phyloP scores from a whole-genome alignment of 2,113 vertebrate species.

The Hystrix brachyura region DNA sequence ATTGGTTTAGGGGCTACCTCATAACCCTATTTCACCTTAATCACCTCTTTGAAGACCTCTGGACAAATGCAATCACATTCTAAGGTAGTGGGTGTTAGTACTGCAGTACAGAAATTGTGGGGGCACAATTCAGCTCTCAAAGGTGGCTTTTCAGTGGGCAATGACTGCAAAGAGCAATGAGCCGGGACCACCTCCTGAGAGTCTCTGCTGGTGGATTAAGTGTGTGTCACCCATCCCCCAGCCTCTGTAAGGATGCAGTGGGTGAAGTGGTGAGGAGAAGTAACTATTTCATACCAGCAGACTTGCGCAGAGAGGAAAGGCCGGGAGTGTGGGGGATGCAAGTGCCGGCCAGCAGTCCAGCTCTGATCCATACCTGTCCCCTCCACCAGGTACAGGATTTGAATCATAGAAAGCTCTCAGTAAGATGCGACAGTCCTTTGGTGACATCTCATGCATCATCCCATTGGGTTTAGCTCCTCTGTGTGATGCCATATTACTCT shows the following conservation, averaged over 20 bases:
- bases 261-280: not conserved
- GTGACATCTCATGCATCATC: not conserved
- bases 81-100: not conserved
- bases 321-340: not conserved
- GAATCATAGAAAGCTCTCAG: not conserved
- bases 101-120: not conserved
- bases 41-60: not conserved
- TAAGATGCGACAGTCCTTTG: not conserved
- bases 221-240: not conserved
- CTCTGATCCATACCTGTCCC: not conserved
- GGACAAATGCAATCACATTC: not conserved
- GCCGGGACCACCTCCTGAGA: not conserved
- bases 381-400: not conserved
- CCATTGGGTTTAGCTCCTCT: not conserved
- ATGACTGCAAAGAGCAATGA: not conserved
- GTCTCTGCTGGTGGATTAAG: not conserved
- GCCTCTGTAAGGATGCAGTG: not conserved
- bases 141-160: not conserved
- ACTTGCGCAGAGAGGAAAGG: not conserved
- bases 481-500: not conserved
- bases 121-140: not conserved
- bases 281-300: not conserved
- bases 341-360: too few relatives aligned
- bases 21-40: not conserved
- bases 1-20: not conserved